A percentile compares a stretch with the other conserved stretches of the same genome.
Evolutionary conservation across 2,113 vertebrate species (phyloP).

Genomic region (Myocastor coypus): DNA sequence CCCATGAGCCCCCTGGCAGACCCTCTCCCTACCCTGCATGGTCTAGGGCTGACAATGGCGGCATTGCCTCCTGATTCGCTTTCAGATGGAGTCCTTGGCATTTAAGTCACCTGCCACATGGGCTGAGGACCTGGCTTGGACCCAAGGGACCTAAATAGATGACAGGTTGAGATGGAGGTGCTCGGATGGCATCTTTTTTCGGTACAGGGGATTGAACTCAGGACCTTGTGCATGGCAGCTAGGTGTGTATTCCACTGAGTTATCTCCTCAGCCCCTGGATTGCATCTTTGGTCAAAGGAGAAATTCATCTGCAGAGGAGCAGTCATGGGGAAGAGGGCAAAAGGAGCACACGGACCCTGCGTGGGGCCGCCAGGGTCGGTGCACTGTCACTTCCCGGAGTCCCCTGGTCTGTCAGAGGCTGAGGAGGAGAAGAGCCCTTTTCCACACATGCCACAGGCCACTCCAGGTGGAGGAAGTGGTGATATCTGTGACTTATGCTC

Average conservation of each 20-base stretch:
- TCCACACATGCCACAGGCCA: background rate
- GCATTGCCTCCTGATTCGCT: background rate
- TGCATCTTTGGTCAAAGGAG: background rate
- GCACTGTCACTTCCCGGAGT: fast-evolving
- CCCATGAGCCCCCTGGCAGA: background rate
- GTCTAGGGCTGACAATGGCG: background rate
- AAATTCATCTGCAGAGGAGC: background rate
- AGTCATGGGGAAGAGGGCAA: background rate
- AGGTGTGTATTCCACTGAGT: too few relatives aligned
- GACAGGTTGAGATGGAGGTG: fast-evolving
- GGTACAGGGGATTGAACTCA: too few relatives aligned
- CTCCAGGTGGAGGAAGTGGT: fast-evolving
- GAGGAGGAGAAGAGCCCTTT: background rate
- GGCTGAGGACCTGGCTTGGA: background rate
- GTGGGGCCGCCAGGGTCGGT: fast-evolving
- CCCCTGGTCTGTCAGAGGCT: fast-evolving
- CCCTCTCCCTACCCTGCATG: background rate
- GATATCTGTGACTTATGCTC: background rate
- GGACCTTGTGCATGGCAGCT: too few relatives aligned
- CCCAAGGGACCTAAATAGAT: background rate
- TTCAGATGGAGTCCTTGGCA: background rate
- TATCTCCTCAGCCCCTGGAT: background rate
- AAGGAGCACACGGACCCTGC: fast-evolving
- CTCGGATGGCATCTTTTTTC: background rate
- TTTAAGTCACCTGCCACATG: background rate